Evolutionary conservation across 35 echinoderm and acorn worm genomes (phyloP), one percentile per base, ranked within the genome.

Genomic region (Antedon bifida): DNA sequence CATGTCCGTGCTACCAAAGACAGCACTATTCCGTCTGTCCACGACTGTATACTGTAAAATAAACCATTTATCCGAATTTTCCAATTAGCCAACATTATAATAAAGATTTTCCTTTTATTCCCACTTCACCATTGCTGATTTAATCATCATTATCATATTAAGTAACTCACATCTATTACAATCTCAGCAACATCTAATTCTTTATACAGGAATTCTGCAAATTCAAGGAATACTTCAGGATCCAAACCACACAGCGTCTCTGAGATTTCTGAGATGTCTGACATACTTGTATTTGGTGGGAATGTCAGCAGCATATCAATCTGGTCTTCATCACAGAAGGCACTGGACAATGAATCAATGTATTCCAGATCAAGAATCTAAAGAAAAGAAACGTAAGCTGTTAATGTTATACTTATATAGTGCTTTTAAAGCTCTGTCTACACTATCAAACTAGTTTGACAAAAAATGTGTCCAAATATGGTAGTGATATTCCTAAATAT

Each of bases 251-350:
- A 95, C 8, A 95, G 46, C 10, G 81, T 35, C 0, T 45, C 78
- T 8, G 77, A 34, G 17, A 95, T 33, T 28, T 81, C 32, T 33
- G 85, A 34, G 17, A 95, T 33, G 28, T 81, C 32, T 33, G 85
- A 85, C 26, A 74, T 51, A 51, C 90, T 86, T 0, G 55, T 76
- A 29, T 86, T 35, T 34, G 80, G 34, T 42, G 88, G 81, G 23
- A 94, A 82, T 29, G 33, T 73, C 8, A 87, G 45, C 34, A 86
- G 36, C 56, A 36, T 38, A 26, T 32, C 30, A 9, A 95, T 44
- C 33, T 51, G 35, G 3, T 81, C 82, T 34, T 83, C 81, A 81
- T 87, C 83, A 79, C 89, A 91, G 23, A 86, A 36, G 32, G 42
- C 42, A 33, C 39, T 80, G 30, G 21, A 30, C 26, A 34, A 30